phyloP scores from a whole-genome alignment of 2,888 invertebrate species.

The Syritta pipiens region DNA sequence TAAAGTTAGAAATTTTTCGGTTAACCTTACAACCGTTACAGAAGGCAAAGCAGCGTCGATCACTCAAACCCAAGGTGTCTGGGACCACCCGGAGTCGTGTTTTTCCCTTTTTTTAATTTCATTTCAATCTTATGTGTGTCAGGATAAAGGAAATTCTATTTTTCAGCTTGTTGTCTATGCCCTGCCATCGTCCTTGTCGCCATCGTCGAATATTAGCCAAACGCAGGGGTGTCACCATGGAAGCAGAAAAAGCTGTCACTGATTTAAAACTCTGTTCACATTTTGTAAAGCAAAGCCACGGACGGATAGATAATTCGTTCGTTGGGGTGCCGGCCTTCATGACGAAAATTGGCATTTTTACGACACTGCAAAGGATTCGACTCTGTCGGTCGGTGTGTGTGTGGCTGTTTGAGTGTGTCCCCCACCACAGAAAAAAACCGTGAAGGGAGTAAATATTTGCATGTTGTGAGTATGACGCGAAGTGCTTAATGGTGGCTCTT shows the following conservation, averaged over 20 bases:
- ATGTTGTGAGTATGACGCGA: conserved; percentile 52
- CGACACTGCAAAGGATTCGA: conserved; percentile 22
- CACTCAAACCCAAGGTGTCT: conserved; percentile 30
- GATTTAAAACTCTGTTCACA: conserved; percentile 49
- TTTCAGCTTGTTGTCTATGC: conserved; percentile 37
- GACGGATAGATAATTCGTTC: conserved; percentile 41
- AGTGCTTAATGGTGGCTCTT: conserved; percentile 66
- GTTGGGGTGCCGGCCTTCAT: conserved; percentile 23
- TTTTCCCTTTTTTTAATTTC: no score
- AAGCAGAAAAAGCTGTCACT: conserved; percentile 53
- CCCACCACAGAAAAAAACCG: no score
- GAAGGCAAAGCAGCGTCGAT: conserved; percentile 26
- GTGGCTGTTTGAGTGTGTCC: no score
- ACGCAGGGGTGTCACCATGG: conserved; percentile 62
- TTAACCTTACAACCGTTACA: conserved; percentile 9
- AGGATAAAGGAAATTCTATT: conserved; percentile 27
- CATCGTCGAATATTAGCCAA: conserved; percentile 45
- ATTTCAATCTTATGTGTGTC: conserved; percentile 36
- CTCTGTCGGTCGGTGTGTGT: background rate
- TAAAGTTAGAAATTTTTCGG: conserved; percentile 28
- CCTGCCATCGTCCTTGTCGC: background rate
- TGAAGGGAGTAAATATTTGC: conserved; percentile 60
- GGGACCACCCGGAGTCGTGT: no score
- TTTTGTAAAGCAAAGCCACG: conserved; percentile 35
- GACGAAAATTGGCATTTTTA: conserved; percentile 53